A percentile compares a stretch with the other conserved stretches of the same genome.
phyloP scores from a whole-genome alignment of 1,140 invertebrate species.

The Agrypnia vestita region DNA sequence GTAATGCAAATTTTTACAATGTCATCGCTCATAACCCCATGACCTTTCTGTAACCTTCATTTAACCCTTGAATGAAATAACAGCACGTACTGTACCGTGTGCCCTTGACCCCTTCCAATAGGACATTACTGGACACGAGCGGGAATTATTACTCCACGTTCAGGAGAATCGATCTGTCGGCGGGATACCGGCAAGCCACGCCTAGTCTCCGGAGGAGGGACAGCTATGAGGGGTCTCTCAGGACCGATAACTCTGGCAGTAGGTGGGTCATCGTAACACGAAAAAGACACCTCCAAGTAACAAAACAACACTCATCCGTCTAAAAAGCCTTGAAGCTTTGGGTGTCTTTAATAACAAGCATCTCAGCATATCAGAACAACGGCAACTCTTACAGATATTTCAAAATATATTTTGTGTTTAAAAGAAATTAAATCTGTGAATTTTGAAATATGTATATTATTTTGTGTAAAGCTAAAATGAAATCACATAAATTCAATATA shows the following conservation, averaged over 20 bases:
- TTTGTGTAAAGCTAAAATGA: too few species aligned
- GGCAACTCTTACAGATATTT: too few species aligned
- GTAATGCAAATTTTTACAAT: too few species aligned
- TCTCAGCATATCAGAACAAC: too few species aligned
- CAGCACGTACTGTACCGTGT: slow-evolving; percentile 12
- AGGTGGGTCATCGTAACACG: slow-evolving; percentile 63
- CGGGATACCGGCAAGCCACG: slow-evolving; percentile 34
- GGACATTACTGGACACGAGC: slow-evolving; percentile 56
- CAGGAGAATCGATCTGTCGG: slow-evolving; percentile 56
- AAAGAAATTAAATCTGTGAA: too few species aligned
- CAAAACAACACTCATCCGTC: slow-evolving; percentile 12
- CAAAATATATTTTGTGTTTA: too few species aligned
- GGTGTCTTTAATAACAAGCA: too few species aligned
- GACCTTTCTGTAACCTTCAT: neutral
- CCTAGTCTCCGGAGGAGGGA: slow-evolving; percentile 54
- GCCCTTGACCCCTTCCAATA: slow-evolving; percentile 3
- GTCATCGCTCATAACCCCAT: neutral
- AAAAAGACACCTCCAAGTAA: neutral
- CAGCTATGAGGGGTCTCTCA: slow-evolving; percentile 63
- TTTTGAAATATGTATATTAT: too few species aligned
- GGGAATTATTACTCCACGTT: slow-evolving; percentile 64
- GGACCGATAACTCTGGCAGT: slow-evolving; percentile 68
- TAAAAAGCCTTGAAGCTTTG: too few species aligned
- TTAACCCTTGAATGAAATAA: neutral
- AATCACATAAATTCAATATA: too few species aligned